phyloP scores from a whole-genome alignment of 2,113 vertebrate genomes.

The Promerops cafer region DNA sequence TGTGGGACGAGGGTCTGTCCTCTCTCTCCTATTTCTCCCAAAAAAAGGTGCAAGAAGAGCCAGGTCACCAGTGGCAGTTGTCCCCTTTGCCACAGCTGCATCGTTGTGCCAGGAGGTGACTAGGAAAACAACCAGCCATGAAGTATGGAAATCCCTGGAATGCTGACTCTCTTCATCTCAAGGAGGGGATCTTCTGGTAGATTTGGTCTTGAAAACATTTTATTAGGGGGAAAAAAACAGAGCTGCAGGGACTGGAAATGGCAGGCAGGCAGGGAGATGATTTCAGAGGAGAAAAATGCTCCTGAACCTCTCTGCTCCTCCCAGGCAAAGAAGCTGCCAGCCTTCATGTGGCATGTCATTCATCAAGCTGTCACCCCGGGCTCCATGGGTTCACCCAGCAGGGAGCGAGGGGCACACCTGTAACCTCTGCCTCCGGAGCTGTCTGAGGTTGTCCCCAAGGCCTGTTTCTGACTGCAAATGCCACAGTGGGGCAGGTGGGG shows the following conservation, averaged over 20 bases:
- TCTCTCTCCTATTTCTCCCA: neutral
- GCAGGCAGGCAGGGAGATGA: slow-evolving; percentile 1
- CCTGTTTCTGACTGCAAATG: neutral
- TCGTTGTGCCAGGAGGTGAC: neutral
- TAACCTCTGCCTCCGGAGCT: slow-evolving; percentile 7
- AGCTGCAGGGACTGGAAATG: neutral
- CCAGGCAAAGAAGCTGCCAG: slow-evolving; percentile 53
- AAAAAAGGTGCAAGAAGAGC: neutral
- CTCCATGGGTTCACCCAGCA: neutral
- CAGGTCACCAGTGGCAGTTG: neutral
- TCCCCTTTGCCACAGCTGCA: neutral
- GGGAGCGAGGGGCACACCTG: neutral
- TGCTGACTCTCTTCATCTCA: neutral
- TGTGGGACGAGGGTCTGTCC: neutral
- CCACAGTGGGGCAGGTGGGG: neutral
- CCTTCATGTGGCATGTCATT: slow-evolving; percentile 35
- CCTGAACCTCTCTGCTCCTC: slow-evolving; percentile 26
- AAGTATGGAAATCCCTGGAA: neutral
- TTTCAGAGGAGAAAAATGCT: slow-evolving; percentile 63
- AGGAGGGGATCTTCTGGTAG: neutral
- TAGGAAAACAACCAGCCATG: neutral
- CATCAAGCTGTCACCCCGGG: slow-evolving; percentile 33
- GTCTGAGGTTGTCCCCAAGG: neutral
- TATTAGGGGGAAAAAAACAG: neutral
- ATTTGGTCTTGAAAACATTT: neutral